phyloP scores from a whole-genome alignment of 1,140 invertebrate species.

The Drosophila malerkotliana region DNA sequence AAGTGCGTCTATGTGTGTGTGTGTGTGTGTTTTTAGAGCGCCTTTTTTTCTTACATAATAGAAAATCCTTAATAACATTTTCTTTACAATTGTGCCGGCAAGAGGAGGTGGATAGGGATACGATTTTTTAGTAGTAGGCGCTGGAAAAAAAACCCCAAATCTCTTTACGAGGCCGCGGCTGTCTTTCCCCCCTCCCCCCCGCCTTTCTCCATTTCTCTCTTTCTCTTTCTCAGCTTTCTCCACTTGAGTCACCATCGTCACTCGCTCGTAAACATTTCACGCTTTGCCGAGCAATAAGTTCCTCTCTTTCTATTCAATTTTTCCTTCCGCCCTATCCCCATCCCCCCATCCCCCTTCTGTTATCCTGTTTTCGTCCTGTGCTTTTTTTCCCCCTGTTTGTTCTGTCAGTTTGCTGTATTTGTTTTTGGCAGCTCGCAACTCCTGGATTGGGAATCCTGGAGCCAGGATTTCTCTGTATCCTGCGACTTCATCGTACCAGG shows the following conservation, averaged over 20 bases:
- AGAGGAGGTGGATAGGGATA: neutral
- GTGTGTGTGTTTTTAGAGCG: constrained; percentile 62
- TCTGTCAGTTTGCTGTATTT: constrained; percentile 69
- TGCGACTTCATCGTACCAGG: constrained; percentile 43
- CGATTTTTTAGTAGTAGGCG: constrained; percentile 9
- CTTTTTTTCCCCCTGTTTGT: constrained; percentile 42
- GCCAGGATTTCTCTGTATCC: constrained; percentile 24
- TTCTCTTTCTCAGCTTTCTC: constrained; percentile 10
- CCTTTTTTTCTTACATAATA: constrained; percentile 82
- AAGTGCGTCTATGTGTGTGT: constrained; percentile 10
- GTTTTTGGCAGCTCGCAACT: constrained; percentile 63
- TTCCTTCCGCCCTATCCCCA: neutral
- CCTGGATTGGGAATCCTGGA: constrained; percentile 7
- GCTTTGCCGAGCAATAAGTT: constrained; percentile 78
- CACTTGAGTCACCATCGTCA: constrained; percentile 76
- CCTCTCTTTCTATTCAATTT: constrained; percentile 21
- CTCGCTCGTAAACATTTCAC: constrained; percentile 80
- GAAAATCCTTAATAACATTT: constrained; percentile 83
- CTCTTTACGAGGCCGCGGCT: neutral
- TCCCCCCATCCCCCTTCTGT: no score
- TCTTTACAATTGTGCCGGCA: constrained; percentile 71
- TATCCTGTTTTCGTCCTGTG: constrained; percentile 5
- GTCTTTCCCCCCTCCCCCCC: neutral
- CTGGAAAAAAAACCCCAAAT: constrained; percentile 3
- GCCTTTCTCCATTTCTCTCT: neutral